Evolutionary conservation across 2,113 vertebrate species (phyloP).

Genomic region (Corythaeola cristata): DNA sequence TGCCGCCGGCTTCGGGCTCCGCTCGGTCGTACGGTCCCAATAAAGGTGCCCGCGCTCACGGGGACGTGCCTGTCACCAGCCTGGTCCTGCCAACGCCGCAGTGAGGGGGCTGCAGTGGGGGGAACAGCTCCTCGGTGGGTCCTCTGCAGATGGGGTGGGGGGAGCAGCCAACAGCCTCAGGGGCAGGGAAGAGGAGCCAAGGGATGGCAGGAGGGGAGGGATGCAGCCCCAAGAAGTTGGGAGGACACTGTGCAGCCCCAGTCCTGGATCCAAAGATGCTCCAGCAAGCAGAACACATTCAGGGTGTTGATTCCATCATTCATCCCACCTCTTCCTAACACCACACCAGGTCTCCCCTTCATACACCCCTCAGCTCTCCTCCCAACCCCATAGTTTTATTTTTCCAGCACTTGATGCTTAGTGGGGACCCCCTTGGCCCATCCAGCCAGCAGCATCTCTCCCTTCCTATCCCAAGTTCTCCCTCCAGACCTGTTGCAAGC

Average conservation of each 20-base stretch:
- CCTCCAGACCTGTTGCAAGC: neutral
- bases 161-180: neutral
- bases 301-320: neutral
- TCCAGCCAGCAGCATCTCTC: neutral
- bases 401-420: neutral
- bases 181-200: neutral
- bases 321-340: neutral
- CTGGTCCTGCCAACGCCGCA: accelerated
- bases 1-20: accelerated
- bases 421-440: neutral
- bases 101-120: neutral
- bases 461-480: neutral
- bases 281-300: neutral
- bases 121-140: neutral
- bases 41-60: neutral
- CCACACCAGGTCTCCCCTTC: neutral
- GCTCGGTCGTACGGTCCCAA: neutral
- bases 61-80: neutral
- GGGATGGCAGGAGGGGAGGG: neutral
- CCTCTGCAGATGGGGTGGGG: neutral
- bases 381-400: neutral
- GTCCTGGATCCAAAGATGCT: too few relatives aligned
- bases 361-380: neutral
- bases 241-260: neutral
- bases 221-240: neutral